These are phyloP conservation scores for Tamandua tetradactyla DNA, from an alignment of 2,797 vertebrate species.

Conservation along the genomic window DNA sequence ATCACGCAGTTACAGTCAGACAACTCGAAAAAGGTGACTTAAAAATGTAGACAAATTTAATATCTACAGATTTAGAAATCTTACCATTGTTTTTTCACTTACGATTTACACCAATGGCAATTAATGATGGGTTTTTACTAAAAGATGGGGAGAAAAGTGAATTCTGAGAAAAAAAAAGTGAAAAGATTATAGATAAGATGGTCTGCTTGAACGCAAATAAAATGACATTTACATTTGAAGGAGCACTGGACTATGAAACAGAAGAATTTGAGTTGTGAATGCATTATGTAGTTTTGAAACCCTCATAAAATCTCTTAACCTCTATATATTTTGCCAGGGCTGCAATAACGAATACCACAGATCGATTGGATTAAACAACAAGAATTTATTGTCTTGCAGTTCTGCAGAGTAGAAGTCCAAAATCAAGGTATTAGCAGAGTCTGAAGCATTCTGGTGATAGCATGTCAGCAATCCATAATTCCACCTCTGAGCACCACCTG, in stretches of 20 bases:
- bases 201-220: not conserved
- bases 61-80: not conserved
- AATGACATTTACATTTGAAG: not conserved
- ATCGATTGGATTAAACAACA: no score
- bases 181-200: not conserved
- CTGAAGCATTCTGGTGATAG: no score
- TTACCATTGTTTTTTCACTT: not conserved
- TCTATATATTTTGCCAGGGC: not conserved
- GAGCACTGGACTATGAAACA: not conserved
- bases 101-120: not conserved
- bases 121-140: not conserved
- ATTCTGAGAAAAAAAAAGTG: conserved; percentile 19
- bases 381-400: no score
- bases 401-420: no score
- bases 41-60: not conserved
- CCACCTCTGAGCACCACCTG: no score
- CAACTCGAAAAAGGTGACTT: not conserved
- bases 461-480: no score
- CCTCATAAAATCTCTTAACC: not conserved
- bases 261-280: not conserved
- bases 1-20: not conserved
- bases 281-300: not conserved
- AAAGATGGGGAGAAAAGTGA: not conserved
- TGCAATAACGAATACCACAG: no score
- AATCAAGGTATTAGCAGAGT: no score